These are phyloP conservation scores for Laspeyria flexula DNA, from an alignment of 2,888 invertebrate genomes.

Conservation along the genomic window DNA sequence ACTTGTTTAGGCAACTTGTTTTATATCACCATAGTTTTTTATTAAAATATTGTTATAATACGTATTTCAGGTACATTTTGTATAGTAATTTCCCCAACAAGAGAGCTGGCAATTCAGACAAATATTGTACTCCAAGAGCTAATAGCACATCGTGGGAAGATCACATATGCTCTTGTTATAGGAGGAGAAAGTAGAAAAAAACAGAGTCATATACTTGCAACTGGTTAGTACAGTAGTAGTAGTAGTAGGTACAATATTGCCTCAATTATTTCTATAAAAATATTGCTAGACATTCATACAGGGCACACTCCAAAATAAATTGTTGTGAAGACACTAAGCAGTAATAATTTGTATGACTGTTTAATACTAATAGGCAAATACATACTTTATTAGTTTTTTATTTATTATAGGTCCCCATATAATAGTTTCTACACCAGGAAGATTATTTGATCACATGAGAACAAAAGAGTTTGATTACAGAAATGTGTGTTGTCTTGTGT, in stretches of 20 bases:
- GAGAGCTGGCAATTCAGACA: constrained; percentile 98
- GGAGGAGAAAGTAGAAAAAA: constrained; percentile 95
- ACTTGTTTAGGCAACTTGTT: too few species aligned
- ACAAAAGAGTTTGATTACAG: constrained; percentile 96
- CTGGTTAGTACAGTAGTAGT: constrained; percentile 80
- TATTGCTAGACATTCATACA: too few species aligned
- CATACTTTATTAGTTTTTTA: background rate
- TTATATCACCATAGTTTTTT: too few species aligned
- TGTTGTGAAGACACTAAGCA: too few species aligned
- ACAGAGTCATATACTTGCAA: constrained; percentile 93
- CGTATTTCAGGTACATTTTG: constrained; percentile 90
- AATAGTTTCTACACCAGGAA: constrained; percentile 97
- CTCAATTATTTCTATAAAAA: too few species aligned
- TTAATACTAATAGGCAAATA: too few species aligned
- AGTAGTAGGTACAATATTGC: too few species aligned
- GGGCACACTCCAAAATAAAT: too few species aligned
- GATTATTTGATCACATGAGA: constrained; percentile 97
- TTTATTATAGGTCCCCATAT: constrained; percentile 90
- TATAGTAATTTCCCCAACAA: constrained; percentile 97
- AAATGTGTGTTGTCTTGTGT: constrained; percentile 95
- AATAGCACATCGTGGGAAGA: constrained; percentile 92
- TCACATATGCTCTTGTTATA: constrained; percentile 94
- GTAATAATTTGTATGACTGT: too few species aligned
- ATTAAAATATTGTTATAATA: too few species aligned
- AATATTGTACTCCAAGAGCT: constrained; percentile 96